These are phyloP conservation scores for Orestias chungarensis DNA, from an alignment of 2,797 vertebrate genomes.

Conservation along the genomic window DNA sequence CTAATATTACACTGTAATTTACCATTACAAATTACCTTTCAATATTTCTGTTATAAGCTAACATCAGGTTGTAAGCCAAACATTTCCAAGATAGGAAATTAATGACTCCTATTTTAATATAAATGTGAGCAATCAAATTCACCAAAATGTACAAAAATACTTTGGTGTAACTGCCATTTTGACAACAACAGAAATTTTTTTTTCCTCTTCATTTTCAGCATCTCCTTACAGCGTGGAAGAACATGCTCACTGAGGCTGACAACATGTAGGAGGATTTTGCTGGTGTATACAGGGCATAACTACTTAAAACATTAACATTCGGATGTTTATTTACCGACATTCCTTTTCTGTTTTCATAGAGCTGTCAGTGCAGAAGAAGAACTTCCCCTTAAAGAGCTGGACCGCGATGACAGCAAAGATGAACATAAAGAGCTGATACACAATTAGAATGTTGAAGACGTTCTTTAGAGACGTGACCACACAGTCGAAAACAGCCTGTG, in stretches of 20 bases:
- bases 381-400: slow-evolving; percentile 98
- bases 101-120: not conserved
- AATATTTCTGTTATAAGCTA: not conserved
- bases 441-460: slow-evolving; percentile 98
- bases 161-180: not conserved
- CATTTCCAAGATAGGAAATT: not conserved
- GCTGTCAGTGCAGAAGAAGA: slow-evolving; percentile 97
- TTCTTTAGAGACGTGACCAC: slow-evolving; percentile 99
- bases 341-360: slow-evolving; percentile 96
- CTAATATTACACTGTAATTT: not conserved
- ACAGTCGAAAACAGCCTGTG: slow-evolving; percentile 96
- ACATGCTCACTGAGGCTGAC: slow-evolving; percentile 24
- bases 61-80: not conserved
- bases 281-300: not conserved
- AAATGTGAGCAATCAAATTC: not conserved
- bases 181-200: not conserved
- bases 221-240: slow-evolving; percentile 7
- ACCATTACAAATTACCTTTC: not conserved
- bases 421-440: slow-evolving; percentile 99
- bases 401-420: slow-evolving; percentile 98
- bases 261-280: slow-evolving; percentile 25
- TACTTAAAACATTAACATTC: slow-evolving; percentile 16
- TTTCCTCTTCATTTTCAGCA: slow-evolving; percentile 3
- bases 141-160: slow-evolving; percentile 1
- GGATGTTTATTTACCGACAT: slow-evolving; percentile 88